Evolutionary conservation across 1,140 invertebrate species (phyloP).

Genomic region (Sminthurinus signatus): DNA sequence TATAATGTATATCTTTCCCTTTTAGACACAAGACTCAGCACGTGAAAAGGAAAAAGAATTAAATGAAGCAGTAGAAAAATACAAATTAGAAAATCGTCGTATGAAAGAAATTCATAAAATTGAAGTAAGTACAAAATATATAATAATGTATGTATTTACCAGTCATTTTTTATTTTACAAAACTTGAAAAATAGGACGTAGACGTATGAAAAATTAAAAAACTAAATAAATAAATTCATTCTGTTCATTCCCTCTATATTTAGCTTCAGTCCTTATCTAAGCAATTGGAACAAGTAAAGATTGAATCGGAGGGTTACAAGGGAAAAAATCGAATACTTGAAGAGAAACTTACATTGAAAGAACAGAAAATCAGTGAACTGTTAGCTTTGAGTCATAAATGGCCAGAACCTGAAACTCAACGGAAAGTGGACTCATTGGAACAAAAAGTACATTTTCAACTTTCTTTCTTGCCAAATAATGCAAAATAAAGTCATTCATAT

Average conservation of each 20-base stretch:
- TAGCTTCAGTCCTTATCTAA: background rate
- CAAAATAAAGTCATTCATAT: too few species aligned
- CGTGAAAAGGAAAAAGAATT: slow-evolving; percentile 4
- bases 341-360: slow-evolving; percentile 20
- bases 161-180: background rate
- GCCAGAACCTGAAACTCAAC: slow-evolving; percentile 8
- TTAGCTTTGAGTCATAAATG: background rate
- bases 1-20: background rate
- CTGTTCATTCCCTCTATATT: too few species aligned
- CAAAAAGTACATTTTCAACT: slow-evolving; percentile 25
- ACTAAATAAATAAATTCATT: too few species aligned
- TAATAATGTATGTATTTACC: background rate
- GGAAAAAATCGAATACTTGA: slow-evolving; percentile 14
- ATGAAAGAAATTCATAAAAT: slow-evolving; percentile 10
- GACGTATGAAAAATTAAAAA: too few species aligned
- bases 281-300: background rate
- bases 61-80: background rate
- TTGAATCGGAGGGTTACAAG: slow-evolving; percentile 2
- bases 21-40: slow-evolving; percentile 3
- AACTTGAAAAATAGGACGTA: background rate
- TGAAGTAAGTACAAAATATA: slow-evolving; percentile 12
- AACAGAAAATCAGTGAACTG: slow-evolving; percentile 13
- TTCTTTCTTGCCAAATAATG: too few species aligned
- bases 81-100: background rate
- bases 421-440: slow-evolving; percentile 16